Base-by-base conservation (phyloP, 2,113 vertebrate species). In the Addax nasomaculatus region DNA sequence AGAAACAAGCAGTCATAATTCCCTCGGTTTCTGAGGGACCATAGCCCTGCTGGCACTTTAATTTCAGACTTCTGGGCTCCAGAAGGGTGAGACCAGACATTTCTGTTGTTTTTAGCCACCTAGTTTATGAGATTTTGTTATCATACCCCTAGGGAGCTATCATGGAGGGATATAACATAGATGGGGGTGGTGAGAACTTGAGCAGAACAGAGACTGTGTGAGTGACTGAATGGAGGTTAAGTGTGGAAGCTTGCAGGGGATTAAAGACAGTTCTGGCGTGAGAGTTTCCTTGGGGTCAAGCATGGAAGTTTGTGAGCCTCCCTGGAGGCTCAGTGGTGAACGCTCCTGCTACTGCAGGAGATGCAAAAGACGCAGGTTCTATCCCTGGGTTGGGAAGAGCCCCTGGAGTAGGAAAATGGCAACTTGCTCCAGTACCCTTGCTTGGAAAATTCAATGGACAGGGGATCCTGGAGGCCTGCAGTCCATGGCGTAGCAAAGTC, bases 231-330 rank as follows among this genome's bases (percentile, higher is more conserved):
- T 64, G 16, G 7, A 25, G 25, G 7, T 14, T 43, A 39, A 87
- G 5, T 58, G 5, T 21, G 8, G 23, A 8, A n/a, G 17, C 9
- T 78, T 0, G 29, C 45, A 3, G 2, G 23, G 29, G 6, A 7
- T 7, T 53, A 29, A 90, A 51, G n/a, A 53, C 2, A 67, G 43
- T 23, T 10, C 25, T 53, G 4, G 15, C 5, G 23, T 27, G 30
- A 53, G 47, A 53, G 12, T 33, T 67, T 83, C 7, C 55, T 16
- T 0, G 29, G 11, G 3, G 8, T 25, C 2, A 15, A 23, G 30
- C 60, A 1, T 12, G 29, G 11, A 30, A 30, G 2, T 45, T 4
- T 2, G 36, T 27, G 36, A 9, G 70, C 70, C 5, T 76, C 70
- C 6, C 36, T 25, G 6, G 12, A 14, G 36, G 39, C 36, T 43